Evolutionary conservation across 2,113 vertebrate genomes (phyloP), one percentile per base, ranked within the genome.

Genomic region (Prunella fulvescens): DNA sequence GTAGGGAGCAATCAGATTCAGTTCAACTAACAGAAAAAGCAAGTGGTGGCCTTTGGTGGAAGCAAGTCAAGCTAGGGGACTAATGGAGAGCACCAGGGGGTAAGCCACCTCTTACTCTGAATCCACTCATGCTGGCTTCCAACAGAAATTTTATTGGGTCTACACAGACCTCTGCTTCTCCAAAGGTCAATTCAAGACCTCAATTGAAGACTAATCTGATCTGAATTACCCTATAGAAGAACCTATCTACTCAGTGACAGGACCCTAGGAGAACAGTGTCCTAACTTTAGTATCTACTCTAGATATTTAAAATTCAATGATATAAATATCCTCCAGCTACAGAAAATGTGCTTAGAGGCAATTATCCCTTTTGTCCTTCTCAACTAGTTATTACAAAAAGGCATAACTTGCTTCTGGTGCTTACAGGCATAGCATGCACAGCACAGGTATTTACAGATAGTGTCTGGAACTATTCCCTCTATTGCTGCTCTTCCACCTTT

Each of bases 331-430:
- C 56, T 78, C 73, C 71, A 72, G 87, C 73, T 67, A 82, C 3
- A 80, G 61, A 85, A 86, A 78, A 74, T 16, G 15, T 62, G 67
- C 76, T 91, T 54, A 40, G 56, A 91, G 72, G 69, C 48, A 78
- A 73, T 81, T 74, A 90, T 44, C 47, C 76, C n/a, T 80, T 91
- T 80, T 81, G 65, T 78, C 80, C 60, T 82, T 80, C 79, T 73
- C 7, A 3, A 65, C 16, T 73, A 47, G 35, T 40, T 79, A 86
- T 44, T 90, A 76, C 62, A 79, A 56, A 83, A 71, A 77, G 31
- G 18, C 11, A 0, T 72, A 56, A 61, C 69, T 77, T 84, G 56
- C 15, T 86, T 45, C 42, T 69, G 71, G 45, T 83, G 62, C 58
- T 85, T 73, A 70, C 64, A 58, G 86, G 60, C 39, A 50, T 4